Percentiles rank a stretch among this genome's conserved stretches.
Evolutionary conservation across 2,113 vertebrate genomes (phyloP).

Genomic region (Aphelocoma coerulescens): DNA sequence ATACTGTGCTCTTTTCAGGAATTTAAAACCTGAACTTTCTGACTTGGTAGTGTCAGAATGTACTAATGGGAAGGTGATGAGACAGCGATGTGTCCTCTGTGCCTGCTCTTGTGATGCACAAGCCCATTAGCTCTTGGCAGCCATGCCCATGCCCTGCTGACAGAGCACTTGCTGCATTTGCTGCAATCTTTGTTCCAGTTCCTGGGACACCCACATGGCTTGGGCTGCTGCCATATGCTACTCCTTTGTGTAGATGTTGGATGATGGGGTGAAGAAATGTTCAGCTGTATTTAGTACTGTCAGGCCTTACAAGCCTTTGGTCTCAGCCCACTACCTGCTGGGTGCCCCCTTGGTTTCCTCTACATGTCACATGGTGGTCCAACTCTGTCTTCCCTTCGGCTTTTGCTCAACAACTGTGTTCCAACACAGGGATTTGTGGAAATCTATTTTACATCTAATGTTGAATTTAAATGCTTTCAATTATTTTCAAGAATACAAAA

Average conservation of each 20-base stretch:
- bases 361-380: fast-evolving
- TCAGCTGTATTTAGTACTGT: not conserved
- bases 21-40: not conserved
- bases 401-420: not conserved
- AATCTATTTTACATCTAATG: not conserved
- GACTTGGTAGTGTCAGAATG: not conserved
- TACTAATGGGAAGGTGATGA: not conserved
- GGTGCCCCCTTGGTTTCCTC: not conserved
- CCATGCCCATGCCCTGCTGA: fast-evolving
- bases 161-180: fast-evolving
- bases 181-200: not conserved
- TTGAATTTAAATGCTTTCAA: not conserved
- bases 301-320: not conserved
- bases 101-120: not conserved
- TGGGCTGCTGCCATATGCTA: not conserved
- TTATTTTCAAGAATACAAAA: not conserved
- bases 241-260: not conserved
- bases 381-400: not conserved
- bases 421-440: not conserved
- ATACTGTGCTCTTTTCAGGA: not conserved
- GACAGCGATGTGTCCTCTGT: not conserved
- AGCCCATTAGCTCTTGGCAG: not conserved
- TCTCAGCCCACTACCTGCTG: not conserved
- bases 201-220: not conserved
- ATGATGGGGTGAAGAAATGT: not conserved